Evolutionary conservation across 2,797 vertebrate genomes (phyloP).

Genomic region (Thripadectes ignobilis): DNA sequence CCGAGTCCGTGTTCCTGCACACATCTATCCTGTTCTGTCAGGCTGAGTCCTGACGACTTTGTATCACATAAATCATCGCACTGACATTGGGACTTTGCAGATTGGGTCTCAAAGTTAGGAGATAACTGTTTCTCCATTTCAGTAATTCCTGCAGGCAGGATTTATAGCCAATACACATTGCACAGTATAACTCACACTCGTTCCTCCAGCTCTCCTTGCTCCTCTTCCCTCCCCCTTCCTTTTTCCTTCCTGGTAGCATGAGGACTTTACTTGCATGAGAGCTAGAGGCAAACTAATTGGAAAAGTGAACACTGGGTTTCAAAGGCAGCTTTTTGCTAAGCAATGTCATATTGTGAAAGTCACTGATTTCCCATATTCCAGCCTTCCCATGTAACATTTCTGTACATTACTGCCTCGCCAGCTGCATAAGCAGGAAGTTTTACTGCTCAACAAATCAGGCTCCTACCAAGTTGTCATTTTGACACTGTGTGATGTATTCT

Average conservation of each 20-base stretch:
- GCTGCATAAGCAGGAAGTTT: constrained; percentile 32
- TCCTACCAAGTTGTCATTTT: neutral
- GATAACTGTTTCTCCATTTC: constrained; percentile 46
- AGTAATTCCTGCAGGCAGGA: constrained; percentile 25
- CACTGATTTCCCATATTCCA: constrained; percentile 25
- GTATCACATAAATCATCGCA: neutral
- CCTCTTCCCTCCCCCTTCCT: neutral
- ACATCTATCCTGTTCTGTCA: neutral
- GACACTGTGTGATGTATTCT: neutral
- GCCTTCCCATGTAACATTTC: neutral
- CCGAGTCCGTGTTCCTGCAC: neutral
- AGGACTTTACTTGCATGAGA: constrained; percentile 9
- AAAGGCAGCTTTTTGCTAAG: constrained; percentile 6
- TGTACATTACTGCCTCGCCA: neutral
- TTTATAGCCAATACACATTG: neutral
- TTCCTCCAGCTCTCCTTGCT: constrained; percentile 17
- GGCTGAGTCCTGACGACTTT: neutral
- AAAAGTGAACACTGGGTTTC: constrained; percentile 29
- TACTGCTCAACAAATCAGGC: constrained; percentile 39
- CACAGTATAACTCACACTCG: neutral
- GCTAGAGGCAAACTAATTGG: constrained; percentile 23
- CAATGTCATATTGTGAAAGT: constrained; percentile 13
- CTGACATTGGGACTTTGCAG: neutral
- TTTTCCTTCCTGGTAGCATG: neutral
- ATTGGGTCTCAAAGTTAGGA: neutral